These are phyloP conservation scores for Carcinoscorpius rotundicauda DNA, from an alignment of 1,140 invertebrate species.

Conservation along the genomic window DNA sequence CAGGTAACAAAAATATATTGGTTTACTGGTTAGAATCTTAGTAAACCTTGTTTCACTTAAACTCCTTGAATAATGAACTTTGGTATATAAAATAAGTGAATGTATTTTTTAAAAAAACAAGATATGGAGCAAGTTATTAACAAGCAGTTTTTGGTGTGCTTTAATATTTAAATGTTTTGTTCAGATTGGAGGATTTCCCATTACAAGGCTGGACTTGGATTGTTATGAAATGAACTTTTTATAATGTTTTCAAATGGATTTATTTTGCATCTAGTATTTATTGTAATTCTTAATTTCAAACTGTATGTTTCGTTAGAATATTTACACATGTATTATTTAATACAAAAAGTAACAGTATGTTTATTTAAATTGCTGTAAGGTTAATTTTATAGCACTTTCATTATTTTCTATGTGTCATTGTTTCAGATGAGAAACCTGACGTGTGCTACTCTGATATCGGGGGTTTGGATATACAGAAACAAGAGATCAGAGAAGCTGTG, in stretches of 20 bases:
- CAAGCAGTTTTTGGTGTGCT: no score
- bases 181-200: no score
- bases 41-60: not conserved
- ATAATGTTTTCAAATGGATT: no score
- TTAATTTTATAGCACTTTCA: conserved; percentile 5
- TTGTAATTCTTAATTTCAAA: no score
- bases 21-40: not conserved
- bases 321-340: not conserved
- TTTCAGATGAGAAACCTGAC: conserved; percentile 92
- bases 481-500: conserved; percentile 97
- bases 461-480: conserved; percentile 99
- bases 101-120: conserved; percentile 18
- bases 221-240: no score
- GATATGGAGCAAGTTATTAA: conserved; percentile 9
- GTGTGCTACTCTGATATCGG: conserved; percentile 96
- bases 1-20: conserved; percentile 53
- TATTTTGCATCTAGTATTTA: no score
- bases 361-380: not conserved
- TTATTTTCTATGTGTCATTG: not conserved
- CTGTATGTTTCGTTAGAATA: conserved; percentile 15
- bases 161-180: no score
- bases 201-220: no score
- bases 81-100: conserved; percentile 1
- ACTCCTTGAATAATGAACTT: not conserved
- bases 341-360: no score